Base-by-base conservation (phyloP, 2,113 vertebrate genomes). In the Sakesphorus luctuosus region DNA sequence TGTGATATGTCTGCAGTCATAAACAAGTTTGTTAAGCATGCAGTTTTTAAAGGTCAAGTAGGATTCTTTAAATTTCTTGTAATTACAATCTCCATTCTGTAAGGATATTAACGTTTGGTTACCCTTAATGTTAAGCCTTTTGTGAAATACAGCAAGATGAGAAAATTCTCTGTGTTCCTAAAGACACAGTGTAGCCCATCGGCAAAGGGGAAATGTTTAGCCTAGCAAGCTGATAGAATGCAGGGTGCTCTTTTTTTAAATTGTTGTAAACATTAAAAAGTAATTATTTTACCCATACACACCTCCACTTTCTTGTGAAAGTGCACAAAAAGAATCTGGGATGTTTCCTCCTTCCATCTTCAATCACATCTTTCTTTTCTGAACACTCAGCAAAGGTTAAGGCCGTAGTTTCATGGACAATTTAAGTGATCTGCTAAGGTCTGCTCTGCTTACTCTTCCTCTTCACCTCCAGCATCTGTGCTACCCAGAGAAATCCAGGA, bases 11-110 rank as follows among this genome's bases (percentile, higher is more conserved):
- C 44, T 94, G 65, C 78, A 82, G 56, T 68, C 40, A 69, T 66
- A 73, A 94, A 79, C 89, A 72, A 17, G 18, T 66, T 73, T 94
- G 59, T 95, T 91, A 95, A 91, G n/a, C 26, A 78, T 6, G 15
- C 59, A 80, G 36, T 75, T 94, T 96, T 89, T 94, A 93, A 96
- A 92, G 87, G 75, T 86, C 16, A n/a, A 86, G 29, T 75, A 81
- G 20, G 75, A 80, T 38, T 75, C 80, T 61, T 91, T 62, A 90
- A 40, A 77, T 85, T 87, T 69, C 63, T 75, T 84, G 61, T 84
- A 96, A 95, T 88, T 94, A 18, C 6, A n/a, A 1, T 78, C 77
- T 93, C 74, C 68, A 50, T 75, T 88, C 56, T 67, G 33, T 61
- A 83, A 47, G 38, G 33, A 58, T 13, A n/a, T 36, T 61, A 80